Conservation (phyloP, 2,113 vertebrate genomes). For the Amphiprion percula region DNA sequence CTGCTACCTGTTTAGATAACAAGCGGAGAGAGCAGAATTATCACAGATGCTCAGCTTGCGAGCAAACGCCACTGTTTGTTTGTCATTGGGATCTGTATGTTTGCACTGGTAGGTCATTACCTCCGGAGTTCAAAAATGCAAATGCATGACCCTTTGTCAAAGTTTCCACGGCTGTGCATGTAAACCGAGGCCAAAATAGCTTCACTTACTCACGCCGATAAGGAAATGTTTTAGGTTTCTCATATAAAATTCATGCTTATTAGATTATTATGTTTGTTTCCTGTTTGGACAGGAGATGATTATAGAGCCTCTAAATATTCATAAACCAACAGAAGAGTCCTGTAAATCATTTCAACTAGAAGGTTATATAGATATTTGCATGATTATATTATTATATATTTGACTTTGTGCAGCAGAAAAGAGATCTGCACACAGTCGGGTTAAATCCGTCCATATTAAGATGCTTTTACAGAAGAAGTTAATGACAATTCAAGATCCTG, state of each 20-base stretch:
- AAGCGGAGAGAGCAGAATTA: conserved; percentile 55
- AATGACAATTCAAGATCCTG: too few species aligned
- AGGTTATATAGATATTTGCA: conserved; percentile 41
- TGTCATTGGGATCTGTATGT: conserved; percentile 60
- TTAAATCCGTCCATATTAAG: conserved; percentile 1
- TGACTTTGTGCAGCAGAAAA: conserved; percentile 2
- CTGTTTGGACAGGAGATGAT: conserved; percentile 32
- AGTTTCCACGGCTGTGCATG: conserved; percentile 26
- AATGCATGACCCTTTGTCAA: conserved; percentile 49
- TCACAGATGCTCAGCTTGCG: conserved; percentile 70
- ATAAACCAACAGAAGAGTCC: conserved; percentile 19
- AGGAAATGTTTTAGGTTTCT: conserved; percentile 6
- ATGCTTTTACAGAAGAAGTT: neutral
- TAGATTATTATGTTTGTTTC: conserved; percentile 41
- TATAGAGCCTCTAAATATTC: conserved; percentile 46
- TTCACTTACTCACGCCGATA: conserved; percentile 25
- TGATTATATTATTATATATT: conserved; percentile 3
- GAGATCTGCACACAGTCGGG: neutral
- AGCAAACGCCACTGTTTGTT: conserved; percentile 71
- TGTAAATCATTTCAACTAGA: conserved; percentile 38
- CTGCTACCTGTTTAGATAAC: conserved; percentile 58
- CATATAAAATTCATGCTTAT: conserved; percentile 20
- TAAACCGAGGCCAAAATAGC: conserved; percentile 5
- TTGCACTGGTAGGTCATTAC: conserved; percentile 64
- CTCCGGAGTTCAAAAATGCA: conserved; percentile 43